A percentile compares a stretch with the other conserved stretches of the same genome.
Conservation (phyloP, 1,140 invertebrate species). For the Uloborus diversus region DNA sequence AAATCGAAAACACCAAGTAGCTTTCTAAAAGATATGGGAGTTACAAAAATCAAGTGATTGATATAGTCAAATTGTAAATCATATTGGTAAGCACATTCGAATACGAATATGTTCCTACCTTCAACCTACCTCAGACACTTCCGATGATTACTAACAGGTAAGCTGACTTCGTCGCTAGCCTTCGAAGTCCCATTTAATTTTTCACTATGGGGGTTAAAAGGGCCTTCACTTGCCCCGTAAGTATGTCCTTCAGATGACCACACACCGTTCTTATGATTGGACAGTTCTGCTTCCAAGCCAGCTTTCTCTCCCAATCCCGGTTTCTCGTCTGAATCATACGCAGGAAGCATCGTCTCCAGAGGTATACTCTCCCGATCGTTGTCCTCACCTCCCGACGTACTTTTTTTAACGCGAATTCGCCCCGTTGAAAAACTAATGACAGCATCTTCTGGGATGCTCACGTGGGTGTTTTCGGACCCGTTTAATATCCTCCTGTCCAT, state of each 20-base stretch:
- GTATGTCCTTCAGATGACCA: slow-evolving; percentile 27
- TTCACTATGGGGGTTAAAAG: slow-evolving; percentile 3
- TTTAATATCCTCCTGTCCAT: slow-evolving; percentile 37
- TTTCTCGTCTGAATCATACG: not conserved
- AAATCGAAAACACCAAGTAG: too few relatives aligned
- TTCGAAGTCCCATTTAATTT: slow-evolving; percentile 39
- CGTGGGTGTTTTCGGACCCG: not conserved
- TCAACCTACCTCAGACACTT: slow-evolving; percentile 46
- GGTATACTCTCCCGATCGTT: slow-evolving; percentile 8
- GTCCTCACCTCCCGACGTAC: not conserved
- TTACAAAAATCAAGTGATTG: too few relatives aligned
- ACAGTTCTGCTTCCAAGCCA: slow-evolving; percentile 19
- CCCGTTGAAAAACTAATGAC: slow-evolving; percentile 37
- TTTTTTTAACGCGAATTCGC: slow-evolving; percentile 15
- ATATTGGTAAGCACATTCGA: slow-evolving; percentile 2
- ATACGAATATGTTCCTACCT: slow-evolving; percentile 7
- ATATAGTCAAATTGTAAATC: too few relatives aligned
- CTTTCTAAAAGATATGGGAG: too few relatives aligned
- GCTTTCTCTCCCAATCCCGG: slow-evolving; percentile 6
- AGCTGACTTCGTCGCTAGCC: slow-evolving; percentile 1
- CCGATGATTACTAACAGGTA: slow-evolving; percentile 40
- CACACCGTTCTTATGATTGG: slow-evolving; percentile 30
- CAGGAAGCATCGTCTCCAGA: slow-evolving; percentile 5
- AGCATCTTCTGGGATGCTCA: slow-evolving; percentile 37
- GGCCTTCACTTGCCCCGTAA: not conserved